Evolutionary conservation across 1,140 invertebrate species (phyloP).

Genomic region (Pristionchus pacificus): DNA sequence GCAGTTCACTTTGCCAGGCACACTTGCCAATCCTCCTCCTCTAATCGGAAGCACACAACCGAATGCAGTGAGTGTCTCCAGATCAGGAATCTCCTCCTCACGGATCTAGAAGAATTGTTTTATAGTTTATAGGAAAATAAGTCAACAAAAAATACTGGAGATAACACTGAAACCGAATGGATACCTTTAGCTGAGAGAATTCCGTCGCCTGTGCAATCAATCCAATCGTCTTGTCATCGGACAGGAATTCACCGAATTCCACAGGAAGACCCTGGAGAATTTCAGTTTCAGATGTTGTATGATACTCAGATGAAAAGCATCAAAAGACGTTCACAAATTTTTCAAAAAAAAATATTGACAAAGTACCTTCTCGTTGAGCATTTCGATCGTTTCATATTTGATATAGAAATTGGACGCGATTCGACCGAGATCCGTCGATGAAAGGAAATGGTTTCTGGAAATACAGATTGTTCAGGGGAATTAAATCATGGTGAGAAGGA

Average conservation of each 20-base stretch:
- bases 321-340: slow-evolving; percentile 10
- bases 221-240: slow-evolving; percentile 76
- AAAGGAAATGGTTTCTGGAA: slow-evolving; percentile 58
- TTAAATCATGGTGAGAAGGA: slow-evolving; percentile 38
- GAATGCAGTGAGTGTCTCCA: slow-evolving; percentile 71
- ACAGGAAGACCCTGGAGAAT: slow-evolving; percentile 20
- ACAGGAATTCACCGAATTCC: slow-evolving; percentile 72
- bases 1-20: slow-evolving; percentile 93
- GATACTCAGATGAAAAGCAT: neutral
- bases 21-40: slow-evolving; percentile 79
- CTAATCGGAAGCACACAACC: slow-evolving; percentile 73
- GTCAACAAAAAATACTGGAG: slow-evolving; percentile 15
- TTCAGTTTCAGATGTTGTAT: neutral
- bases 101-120: slow-evolving; percentile 71
- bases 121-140: too few species aligned
- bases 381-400: slow-evolving; percentile 89
- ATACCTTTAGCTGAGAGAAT: slow-evolving; percentile 89
- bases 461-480: slow-evolving; percentile 70
- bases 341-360: neutral
- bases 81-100: slow-evolving; percentile 86
- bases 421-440: slow-evolving; percentile 80
- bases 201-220: slow-evolving; percentile 87
- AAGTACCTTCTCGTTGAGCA: slow-evolving; percentile 68
- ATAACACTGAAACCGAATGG: slow-evolving; percentile 1
- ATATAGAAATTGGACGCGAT: slow-evolving; percentile 97